Conservation (phyloP, 2,113 vertebrate genomes). For the Mobula hypostoma region DNA sequence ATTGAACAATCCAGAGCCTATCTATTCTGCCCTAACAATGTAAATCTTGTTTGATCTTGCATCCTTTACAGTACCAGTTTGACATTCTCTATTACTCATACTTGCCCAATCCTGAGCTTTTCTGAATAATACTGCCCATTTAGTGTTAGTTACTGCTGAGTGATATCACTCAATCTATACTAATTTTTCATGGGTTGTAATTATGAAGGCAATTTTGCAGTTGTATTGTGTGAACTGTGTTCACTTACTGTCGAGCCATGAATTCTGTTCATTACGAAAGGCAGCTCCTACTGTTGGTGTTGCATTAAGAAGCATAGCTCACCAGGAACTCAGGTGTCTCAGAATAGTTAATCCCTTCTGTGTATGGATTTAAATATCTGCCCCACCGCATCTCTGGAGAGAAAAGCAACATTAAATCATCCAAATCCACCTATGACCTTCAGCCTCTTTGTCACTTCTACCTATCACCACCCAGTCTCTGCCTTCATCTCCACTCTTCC, state of each 20-base stretch:
- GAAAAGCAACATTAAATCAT: too few species aligned
- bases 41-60: background rate
- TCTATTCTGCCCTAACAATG: background rate
- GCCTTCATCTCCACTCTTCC: too few species aligned
- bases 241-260: background rate
- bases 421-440: too few species aligned
- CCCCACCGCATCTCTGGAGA: too few species aligned
- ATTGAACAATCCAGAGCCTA: background rate
- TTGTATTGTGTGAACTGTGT: background rate
- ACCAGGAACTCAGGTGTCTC: background rate
- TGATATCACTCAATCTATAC: background rate
- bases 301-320: background rate
- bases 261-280: background rate
- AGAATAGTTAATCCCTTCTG: background rate
- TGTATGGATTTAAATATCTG: background rate
- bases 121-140: background rate
- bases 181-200: background rate
- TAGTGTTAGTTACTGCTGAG: background rate
- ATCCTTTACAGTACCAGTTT: background rate
- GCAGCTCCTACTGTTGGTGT: background rate
- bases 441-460: too few species aligned
- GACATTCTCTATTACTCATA: background rate
- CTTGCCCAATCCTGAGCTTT: background rate
- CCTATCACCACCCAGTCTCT: too few species aligned
- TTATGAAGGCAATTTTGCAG: background rate